These are phyloP conservation scores for Protosalanx chinensis DNA, from an alignment of 2,797 vertebrate species.

Conservation along the genomic window DNA sequence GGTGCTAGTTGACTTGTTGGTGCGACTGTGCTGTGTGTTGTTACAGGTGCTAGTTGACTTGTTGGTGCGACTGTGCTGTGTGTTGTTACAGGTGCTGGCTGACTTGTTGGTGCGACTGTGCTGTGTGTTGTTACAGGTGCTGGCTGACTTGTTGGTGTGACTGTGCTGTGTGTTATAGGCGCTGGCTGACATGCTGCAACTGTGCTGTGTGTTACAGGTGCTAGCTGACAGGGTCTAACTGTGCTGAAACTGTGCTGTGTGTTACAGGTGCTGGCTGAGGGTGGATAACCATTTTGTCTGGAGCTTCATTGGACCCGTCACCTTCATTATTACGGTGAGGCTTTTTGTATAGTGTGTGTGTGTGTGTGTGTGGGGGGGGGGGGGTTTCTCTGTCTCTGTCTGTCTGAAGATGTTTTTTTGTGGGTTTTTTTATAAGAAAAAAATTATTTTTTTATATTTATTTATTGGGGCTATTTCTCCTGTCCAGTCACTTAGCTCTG, in stretches of 20 bases:
- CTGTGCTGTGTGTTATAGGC: too few relatives aligned
- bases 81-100: slow-evolving; percentile 67
- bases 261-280: slow-evolving; percentile 73
- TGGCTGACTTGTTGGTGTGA: too few relatives aligned
- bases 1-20: too few relatives aligned
- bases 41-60: slow-evolving; percentile 83
- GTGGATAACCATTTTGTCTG: slow-evolving; percentile 99
- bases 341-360: not conserved
- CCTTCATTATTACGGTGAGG: slow-evolving; percentile 93
- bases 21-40: slow-evolving; percentile 34
- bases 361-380: not conserved
- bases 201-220: slow-evolving; percentile 71
- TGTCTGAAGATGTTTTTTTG: not conserved
- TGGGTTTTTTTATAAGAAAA: not conserved
- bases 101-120: slow-evolving; percentile 31
- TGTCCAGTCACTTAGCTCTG: slow-evolving; percentile 46
- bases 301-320: slow-evolving; percentile 97
- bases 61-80: too few relatives aligned
- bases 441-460: not conserved
- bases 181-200: too few relatives aligned
- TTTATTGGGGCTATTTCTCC: slow-evolving; percentile 11
- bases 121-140: too few relatives aligned
- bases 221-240: slow-evolving; percentile 71
- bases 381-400: not conserved
- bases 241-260: too few relatives aligned